Base-by-base conservation (phyloP, 1,140 invertebrate species). In the Latrodectus geometricus region DNA sequence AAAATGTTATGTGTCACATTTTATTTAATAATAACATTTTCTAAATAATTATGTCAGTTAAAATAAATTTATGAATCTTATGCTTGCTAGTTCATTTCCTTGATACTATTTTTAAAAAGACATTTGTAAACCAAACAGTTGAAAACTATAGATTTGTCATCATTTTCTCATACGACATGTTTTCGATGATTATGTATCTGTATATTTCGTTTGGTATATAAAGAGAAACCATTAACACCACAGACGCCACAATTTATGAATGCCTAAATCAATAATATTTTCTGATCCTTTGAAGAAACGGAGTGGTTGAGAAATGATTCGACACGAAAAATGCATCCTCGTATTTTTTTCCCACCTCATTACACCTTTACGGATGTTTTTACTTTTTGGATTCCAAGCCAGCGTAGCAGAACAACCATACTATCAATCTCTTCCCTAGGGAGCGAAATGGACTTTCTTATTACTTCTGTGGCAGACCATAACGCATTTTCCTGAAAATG, bases 261-360 rank as follows among this genome's bases (percentile, higher is more conserved):
- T 50, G 49, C 76, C 35, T 7, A 15, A 66, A 78, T 78, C 76
- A 78, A 78, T 78, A 54, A 78, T 23, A 35, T 8, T 4, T 9
- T n/a, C 21, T n/a, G 14, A 76, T 21, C 23, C 20, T 35, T 49
- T 21, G 56, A 21, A 78, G 56, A 78, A 78, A 78, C 61, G 76
- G 66, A 78, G 61, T 76, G 54, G 23, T 54, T 76, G 74, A 76
- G 52, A 76, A 78, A 78, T 78, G 76, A 9, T 17, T 23, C 35
- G n/a, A 78, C 76, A 78, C 76, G 76, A 78, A 78, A 78, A 78
- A 78, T 68, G 76, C 76, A 78, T 78, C 23, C 20, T 68, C 76
- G n/a, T 54, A 76, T 48, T 78, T 61, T 66, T 48, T 68, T 78
- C 23, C 61, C 35, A n/a, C 61, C 14, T 68, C 61, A 15, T 65